Base-by-base conservation (phyloP, 2,113 vertebrate species). In the Tylochromis polylepis region DNA sequence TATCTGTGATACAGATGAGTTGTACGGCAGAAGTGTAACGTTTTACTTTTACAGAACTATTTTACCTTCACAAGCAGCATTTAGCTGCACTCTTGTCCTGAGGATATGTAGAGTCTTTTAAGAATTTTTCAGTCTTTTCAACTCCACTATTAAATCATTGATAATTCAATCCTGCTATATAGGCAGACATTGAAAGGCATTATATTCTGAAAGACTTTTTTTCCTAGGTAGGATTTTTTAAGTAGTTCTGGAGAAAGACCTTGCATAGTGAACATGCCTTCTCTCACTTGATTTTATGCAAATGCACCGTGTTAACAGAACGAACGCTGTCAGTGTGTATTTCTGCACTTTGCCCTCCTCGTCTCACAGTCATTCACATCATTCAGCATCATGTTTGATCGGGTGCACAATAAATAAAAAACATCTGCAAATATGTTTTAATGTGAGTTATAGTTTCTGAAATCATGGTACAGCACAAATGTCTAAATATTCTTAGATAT, bases 401-500 rank as follows among this genome's bases (percentile, higher is more conserved):
- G 9, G 9, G 43, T 5, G 43, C 43, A 14, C 43, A 46, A 46
- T 24, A 70, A 27, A 70, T 16, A 70, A 8, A 27, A 46, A 70
- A 70, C 38, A 1, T 67, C 8, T 46, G 65, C 22, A 27, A 46
- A 72, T 15, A 24, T 24, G 36, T 24, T 70, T 70, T 70, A 43
- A 43, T 46, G 22, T 12, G 62, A 72, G 22, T 72, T 18, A 24
- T 67, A 67, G n/a, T 41, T 55, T 70, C n/a, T 10, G n/a, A 70
- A 70, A 70, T 43, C 16, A 70, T 36, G 7, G 5, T 2, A 29
- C 43, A 51, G 18, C 31, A 77, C 16, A 51, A 51, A 77, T 31
- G 6, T 34, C 10, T 77, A 77, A 77, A 8, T 51, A 31, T 0
- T 0, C 43, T n/a, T 11, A 72, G 38, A 43, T 20, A 2, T 8